Percentiles rank a stretch among this genome's conserved stretches.
Evolutionary conservation across 2,797 vertebrate species (phyloP).

Genomic region (Cottoperca gobio): DNA sequence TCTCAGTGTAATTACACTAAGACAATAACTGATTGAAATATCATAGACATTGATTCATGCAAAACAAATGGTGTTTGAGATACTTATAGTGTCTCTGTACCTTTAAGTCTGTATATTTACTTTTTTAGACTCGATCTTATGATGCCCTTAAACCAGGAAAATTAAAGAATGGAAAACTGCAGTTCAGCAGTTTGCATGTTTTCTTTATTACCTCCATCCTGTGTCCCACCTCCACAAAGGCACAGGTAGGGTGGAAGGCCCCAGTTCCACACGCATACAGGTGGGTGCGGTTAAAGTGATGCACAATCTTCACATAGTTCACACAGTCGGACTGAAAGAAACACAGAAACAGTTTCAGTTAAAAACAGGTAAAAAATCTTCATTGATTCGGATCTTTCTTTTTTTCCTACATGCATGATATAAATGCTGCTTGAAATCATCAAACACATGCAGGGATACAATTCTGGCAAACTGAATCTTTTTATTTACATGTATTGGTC

Average conservation of each 20-base stretch:
- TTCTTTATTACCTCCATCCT: slow-evolving; percentile 85
- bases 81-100: not conserved
- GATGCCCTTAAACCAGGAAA: not conserved
- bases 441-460: not conserved
- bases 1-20: not conserved
- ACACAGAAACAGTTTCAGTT: slow-evolving; percentile 25
- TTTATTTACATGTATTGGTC: not conserved
- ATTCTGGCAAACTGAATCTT: not conserved
- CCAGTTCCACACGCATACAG: slow-evolving; percentile 95
- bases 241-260: slow-evolving; percentile 95
- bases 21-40: no score
- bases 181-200: not conserved
- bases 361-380: not conserved
- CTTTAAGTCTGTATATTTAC: no score
- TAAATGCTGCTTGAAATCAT: not conserved
- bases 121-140: not conserved
- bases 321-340: slow-evolving; percentile 92
- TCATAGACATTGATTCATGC: not conserved
- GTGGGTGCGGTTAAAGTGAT: slow-evolving; percentile 94
- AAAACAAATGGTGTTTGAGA: not conserved
- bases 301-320: slow-evolving; percentile 96
- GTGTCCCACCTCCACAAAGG: slow-evolving; percentile 92
- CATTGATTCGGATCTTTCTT: not conserved
- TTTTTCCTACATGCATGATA: not conserved
- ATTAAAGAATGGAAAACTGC: not conserved